Percentiles rank a stretch among this genome's conserved stretches.
Conservation (phyloP, 2,113 vertebrate species). For the Nicator chloris region DNA sequence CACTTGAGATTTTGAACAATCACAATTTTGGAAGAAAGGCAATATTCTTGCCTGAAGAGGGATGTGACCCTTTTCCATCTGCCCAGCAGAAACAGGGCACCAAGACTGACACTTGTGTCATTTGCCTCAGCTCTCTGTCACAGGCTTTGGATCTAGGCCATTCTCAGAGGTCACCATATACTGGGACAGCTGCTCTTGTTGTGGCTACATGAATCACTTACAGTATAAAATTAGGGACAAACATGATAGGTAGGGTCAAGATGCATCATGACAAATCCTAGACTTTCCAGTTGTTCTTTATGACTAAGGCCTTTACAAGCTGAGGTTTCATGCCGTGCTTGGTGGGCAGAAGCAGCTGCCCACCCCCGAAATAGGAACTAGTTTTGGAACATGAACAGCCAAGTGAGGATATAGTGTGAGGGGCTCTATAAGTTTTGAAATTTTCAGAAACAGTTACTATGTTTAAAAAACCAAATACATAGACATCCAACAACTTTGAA, state of each 20-base stretch:
- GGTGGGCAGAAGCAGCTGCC: not conserved
- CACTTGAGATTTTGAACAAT: not conserved
- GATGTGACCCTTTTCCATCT: not conserved
- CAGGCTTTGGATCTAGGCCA: not conserved
- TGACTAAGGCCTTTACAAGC: not conserved
- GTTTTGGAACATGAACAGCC: not conserved
- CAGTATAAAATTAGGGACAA: not conserved
- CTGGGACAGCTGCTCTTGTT: constrained; percentile 8
- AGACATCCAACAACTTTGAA: not conserved
- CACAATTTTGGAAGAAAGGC: not conserved
- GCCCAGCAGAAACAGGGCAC: not conserved
- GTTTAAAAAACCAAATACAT: not conserved
- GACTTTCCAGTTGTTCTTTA: not conserved
- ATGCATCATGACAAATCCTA: not conserved
- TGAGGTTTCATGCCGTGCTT: not conserved
- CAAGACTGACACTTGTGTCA: not conserved
- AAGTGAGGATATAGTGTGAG: not conserved
- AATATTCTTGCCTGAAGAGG: not conserved
- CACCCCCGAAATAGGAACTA: not conserved
- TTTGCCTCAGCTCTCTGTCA: not conserved
- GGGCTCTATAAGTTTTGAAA: not conserved
- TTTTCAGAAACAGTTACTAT: not conserved
- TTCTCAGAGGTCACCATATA: not conserved
- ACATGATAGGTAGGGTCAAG: not conserved
- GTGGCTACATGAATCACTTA: not conserved